Conservation (phyloP, 1,140 invertebrate genomes). For the Dendroctonus valens region DNA sequence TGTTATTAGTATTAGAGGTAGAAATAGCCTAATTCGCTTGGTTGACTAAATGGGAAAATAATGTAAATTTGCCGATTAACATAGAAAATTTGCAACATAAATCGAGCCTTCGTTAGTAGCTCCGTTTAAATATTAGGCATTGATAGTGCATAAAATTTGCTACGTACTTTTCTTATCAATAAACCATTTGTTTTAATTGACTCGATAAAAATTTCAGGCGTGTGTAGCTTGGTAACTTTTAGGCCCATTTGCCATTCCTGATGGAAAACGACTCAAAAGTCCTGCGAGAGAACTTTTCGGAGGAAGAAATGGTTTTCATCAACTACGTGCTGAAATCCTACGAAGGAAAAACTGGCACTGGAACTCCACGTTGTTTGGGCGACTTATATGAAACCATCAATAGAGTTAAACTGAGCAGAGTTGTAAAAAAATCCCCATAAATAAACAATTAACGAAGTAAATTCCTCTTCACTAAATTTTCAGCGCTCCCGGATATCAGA, state of each 20-base stretch:
- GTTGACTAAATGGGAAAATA: no score
- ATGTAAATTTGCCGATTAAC: no score
- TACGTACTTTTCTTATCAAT: no score
- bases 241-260: constrained; percentile 29
- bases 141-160: no score
- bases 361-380: not conserved
- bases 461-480: not conserved
- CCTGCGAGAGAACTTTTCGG: constrained; percentile 12
- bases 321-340: constrained; percentile 7
- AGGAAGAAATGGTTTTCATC: constrained; percentile 16
- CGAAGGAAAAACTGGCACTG: not conserved
- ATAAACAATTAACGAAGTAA: not conserved
- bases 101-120: no score
- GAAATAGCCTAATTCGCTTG: no score
- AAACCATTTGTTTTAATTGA: no score
- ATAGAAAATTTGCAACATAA: no score
- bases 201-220: not conserved
- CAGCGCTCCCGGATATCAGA: constrained; percentile 1
- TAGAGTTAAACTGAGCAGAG: constrained; percentile 10
- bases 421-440: not conserved
- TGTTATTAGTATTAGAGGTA: no score
- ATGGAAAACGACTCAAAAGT: constrained; percentile 18
- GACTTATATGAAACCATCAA: constrained; percentile 2
- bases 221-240: constrained; percentile 3
- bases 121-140: no score